phyloP scores from a whole-genome alignment of 2,113 vertebrate species.

The Heliornis fulica region DNA sequence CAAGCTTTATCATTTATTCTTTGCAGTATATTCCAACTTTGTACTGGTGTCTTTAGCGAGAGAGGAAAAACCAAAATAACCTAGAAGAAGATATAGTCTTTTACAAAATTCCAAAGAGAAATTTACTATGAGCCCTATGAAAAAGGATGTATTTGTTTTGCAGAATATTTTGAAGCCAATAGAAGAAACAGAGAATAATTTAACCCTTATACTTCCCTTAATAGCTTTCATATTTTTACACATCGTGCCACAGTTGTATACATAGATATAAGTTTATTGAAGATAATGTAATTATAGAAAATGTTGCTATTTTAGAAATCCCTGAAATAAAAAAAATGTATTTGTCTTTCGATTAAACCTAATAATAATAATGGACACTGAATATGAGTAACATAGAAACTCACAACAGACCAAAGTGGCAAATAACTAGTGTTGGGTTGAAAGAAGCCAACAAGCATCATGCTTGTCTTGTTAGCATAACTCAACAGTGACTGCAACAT shows the following conservation, averaged over 20 bases:
- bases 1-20: constrained; percentile 66
- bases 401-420: constrained; percentile 75
- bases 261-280: constrained; percentile 76
- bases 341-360: constrained; percentile 73
- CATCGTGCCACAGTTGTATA: constrained; percentile 76
- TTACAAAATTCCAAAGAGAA: constrained; percentile 73
- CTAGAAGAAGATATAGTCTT: constrained; percentile 48
- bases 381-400: constrained; percentile 63
- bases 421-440: constrained; percentile 76
- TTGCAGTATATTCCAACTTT: constrained; percentile 67
- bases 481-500: constrained; percentile 76
- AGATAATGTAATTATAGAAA: constrained; percentile 76
- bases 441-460: constrained; percentile 68
- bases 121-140: constrained; percentile 62
- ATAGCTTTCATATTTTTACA: constrained; percentile 75
- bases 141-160: constrained; percentile 64
- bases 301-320: constrained; percentile 75
- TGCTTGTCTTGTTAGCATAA: constrained; percentile 69
- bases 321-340: constrained; percentile 67
- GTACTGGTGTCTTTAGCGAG: constrained; percentile 67
- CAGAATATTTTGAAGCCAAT: constrained; percentile 69
- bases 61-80: background rate
- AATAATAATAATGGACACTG: constrained; percentile 68
- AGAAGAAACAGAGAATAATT: constrained; percentile 71
- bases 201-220: constrained; percentile 67